A percentile compares a stretch with the other conserved stretches of the same genome.
Conservation (phyloP, 2,113 vertebrate species). For the Corythaixoides concolor region DNA sequence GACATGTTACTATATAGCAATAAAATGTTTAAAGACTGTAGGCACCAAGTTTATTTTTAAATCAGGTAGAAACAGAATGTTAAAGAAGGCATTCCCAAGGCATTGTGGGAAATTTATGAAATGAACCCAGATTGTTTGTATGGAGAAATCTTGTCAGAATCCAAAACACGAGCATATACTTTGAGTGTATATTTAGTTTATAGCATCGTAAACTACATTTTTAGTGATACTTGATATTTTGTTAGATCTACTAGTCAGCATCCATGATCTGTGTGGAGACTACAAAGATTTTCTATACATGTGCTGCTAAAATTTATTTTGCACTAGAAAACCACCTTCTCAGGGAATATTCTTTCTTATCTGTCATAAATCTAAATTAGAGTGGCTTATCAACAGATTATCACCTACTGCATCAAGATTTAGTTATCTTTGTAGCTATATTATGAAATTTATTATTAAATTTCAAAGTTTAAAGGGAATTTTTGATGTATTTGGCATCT, state of each 20-base stretch:
- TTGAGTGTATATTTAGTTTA: background rate
- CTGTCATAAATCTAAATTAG: background rate
- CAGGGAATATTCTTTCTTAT: background rate
- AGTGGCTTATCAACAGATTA: background rate
- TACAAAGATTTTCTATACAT: background rate
- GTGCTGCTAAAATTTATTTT: background rate
- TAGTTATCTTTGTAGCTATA: background rate
- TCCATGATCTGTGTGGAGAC: background rate
- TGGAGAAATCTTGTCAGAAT: background rate
- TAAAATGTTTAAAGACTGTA: background rate
- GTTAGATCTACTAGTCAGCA: background rate
- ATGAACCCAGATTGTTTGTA: background rate
- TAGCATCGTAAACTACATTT: background rate
- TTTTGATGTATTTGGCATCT: background rate
- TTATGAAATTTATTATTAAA: background rate
- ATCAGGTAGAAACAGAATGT: background rate
- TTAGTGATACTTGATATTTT: background rate
- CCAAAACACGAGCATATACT: background rate
- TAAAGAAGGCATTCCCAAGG: background rate
- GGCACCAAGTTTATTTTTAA: background rate
- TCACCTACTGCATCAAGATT: background rate
- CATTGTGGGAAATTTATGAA: background rate
- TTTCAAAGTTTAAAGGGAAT: background rate
- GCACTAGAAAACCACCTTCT: background rate
- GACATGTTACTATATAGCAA: background rate